Conservation (phyloP, 2,113 vertebrate genomes). For the Piprites chloris region DNA sequence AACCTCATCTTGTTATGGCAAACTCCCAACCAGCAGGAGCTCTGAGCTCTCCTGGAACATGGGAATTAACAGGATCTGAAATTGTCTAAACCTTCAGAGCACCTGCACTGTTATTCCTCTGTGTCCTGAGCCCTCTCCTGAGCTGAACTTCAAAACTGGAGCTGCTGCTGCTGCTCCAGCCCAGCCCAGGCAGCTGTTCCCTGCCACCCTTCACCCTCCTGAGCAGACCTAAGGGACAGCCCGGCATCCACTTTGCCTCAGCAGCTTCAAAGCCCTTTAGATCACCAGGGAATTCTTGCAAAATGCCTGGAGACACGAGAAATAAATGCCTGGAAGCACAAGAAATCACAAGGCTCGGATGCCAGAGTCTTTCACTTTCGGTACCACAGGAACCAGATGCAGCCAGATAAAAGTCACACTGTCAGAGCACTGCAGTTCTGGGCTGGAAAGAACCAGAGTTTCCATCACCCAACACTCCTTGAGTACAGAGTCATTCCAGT, state of each 20-base stretch:
- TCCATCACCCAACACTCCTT: neutral
- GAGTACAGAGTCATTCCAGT: neutral
- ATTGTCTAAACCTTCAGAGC: neutral
- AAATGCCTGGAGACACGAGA: neutral
- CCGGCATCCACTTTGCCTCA: neutral
- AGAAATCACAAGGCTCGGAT: neutral
- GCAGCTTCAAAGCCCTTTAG: neutral
- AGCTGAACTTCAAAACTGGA: neutral
- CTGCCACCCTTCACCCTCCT: neutral
- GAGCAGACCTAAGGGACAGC: neutral
- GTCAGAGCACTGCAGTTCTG: accelerated
- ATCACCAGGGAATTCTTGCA: neutral
- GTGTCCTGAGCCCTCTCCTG: neutral
- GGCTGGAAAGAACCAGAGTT: too few relatives aligned
- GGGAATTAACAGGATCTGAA: neutral
- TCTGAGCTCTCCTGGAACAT: neutral
- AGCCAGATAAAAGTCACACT: neutral
- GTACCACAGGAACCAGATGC: accelerated
- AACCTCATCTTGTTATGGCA: neutral
- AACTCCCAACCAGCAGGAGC: neutral
- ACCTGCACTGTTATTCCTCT: neutral
- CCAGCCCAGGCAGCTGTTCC: neutral
- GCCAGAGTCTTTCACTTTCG: neutral
- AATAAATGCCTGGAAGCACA: neutral
- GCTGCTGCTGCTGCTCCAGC: neutral